A percentile compares a stretch with the other conserved stretches of the same genome.
Conservation (phyloP, 2,888 invertebrate genomes). For the Chrysolina americana region DNA sequence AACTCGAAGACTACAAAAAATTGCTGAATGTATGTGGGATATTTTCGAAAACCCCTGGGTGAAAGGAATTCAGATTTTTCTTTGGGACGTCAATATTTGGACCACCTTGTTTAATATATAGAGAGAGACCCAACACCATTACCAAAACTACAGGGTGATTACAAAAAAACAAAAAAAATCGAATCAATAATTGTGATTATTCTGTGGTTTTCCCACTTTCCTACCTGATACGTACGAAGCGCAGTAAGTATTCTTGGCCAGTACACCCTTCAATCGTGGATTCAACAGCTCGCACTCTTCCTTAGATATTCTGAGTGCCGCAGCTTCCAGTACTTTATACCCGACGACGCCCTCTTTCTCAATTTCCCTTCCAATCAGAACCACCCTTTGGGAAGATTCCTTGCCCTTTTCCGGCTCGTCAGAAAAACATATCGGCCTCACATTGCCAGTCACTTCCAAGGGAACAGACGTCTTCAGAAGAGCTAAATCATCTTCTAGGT, state of each 20-base stretch:
- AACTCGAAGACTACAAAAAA: no score
- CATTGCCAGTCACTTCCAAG: constrained; percentile 70
- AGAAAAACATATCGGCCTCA: constrained; percentile 72
- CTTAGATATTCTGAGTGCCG: constrained; percentile 39
- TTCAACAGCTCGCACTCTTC: constrained; percentile 46
- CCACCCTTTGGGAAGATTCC: constrained; percentile 24
- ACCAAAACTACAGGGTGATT: no score
- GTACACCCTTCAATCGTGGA: constrained; percentile 35
- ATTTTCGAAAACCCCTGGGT: no score
- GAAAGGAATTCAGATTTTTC: no score
- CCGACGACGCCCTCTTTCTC: constrained; percentile 36
- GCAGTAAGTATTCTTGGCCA: constrained; percentile 51
- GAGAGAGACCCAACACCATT: no score
- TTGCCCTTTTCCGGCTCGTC: neutral
- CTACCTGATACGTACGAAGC: constrained; percentile 52
- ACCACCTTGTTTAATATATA: no score
- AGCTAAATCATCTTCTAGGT: constrained; percentile 72
- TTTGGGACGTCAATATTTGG: no score
- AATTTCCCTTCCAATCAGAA: constrained; percentile 51
- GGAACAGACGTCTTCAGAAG: constrained; percentile 70
- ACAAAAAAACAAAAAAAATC: no score
- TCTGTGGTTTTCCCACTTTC: no score
- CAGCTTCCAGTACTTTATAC: constrained; percentile 40
- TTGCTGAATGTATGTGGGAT: no score
- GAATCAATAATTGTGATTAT: no score